Conservation (phyloP, 2,888 invertebrate species). For the Ceraclea dissimilis region DNA sequence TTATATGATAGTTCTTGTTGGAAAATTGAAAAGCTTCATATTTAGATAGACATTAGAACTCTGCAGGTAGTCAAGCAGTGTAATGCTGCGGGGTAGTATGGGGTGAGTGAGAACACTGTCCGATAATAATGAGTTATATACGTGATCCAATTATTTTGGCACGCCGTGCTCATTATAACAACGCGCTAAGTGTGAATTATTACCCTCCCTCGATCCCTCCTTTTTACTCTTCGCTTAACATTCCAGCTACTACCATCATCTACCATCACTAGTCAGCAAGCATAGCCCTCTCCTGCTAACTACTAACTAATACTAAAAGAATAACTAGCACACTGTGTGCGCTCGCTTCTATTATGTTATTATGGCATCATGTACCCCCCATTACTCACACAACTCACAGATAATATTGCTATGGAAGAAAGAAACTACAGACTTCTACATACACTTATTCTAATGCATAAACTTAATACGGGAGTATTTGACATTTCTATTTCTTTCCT, state of each 20-base stretch:
- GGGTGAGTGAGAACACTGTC: slow-evolving; percentile 26
- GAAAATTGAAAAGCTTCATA: not conserved
- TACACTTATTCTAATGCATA: too few relatives aligned
- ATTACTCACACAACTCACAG: too few relatives aligned
- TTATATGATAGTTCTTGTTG: too few relatives aligned
- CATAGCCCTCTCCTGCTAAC: too few relatives aligned
- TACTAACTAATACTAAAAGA: too few relatives aligned
- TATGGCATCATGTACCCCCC: too few relatives aligned
- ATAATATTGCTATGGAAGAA: too few relatives aligned
- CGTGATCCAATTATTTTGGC: slow-evolving; percentile 55
- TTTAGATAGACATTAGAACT: slow-evolving; percentile 10
- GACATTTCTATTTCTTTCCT: too few relatives aligned
- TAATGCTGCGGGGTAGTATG: slow-evolving; percentile 6
- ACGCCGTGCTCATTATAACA: slow-evolving; percentile 48
- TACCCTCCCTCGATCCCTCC: slow-evolving; percentile 29
- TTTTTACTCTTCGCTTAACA: not conserved
- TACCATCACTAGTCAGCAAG: not conserved
- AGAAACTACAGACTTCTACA: too few relatives aligned
- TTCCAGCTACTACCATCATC: slow-evolving; percentile 4
- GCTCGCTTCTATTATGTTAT: too few relatives aligned
- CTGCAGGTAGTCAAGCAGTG: slow-evolving; percentile 5
- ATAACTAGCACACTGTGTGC: too few relatives aligned
- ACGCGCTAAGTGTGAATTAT: slow-evolving; percentile 49
- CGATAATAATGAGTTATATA: slow-evolving; percentile 54
- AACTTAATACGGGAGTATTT: too few relatives aligned